These are phyloP conservation scores for Psettodes erumei DNA, from an alignment of 2,113 vertebrate genomes.

Conservation along the genomic window DNA sequence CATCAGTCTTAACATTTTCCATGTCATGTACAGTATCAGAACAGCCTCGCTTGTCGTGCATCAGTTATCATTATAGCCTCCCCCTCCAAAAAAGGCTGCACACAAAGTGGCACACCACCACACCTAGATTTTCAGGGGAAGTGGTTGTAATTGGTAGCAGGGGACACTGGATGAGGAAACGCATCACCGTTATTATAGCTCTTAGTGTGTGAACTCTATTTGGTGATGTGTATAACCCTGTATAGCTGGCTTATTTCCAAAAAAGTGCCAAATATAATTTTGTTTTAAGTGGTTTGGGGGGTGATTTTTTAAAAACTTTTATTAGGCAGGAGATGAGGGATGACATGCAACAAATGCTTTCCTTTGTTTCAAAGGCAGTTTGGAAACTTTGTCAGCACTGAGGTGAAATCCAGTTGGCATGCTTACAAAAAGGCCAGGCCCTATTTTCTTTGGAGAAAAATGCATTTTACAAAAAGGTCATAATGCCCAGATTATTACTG, in stretches of 20 bases:
- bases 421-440: background rate
- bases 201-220: background rate
- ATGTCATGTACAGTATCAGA: slow-evolving; percentile 47
- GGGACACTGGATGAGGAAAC: slow-evolving; percentile 39
- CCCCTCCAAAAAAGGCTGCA: slow-evolving; percentile 6
- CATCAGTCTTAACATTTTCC: slow-evolving; percentile 8
- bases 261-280: background rate
- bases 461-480: too few species aligned
- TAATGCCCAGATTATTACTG: background rate
- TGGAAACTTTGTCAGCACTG: background rate
- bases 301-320: background rate
- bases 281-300: background rate
- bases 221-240: background rate
- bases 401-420: background rate
- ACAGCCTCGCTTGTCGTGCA: slow-evolving; percentile 48
- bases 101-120: slow-evolving; percentile 55
- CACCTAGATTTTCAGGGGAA: slow-evolving; percentile 39
- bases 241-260: background rate
- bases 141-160: slow-evolving; percentile 71
- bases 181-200: slow-evolving; percentile 22
- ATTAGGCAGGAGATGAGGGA: background rate
- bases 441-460: too few species aligned
- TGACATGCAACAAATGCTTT: background rate
- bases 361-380: background rate
- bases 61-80: slow-evolving; percentile 38